Conservation (phyloP, 1,140 invertebrate species). For the Brachionus rotundiformis region DNA sequence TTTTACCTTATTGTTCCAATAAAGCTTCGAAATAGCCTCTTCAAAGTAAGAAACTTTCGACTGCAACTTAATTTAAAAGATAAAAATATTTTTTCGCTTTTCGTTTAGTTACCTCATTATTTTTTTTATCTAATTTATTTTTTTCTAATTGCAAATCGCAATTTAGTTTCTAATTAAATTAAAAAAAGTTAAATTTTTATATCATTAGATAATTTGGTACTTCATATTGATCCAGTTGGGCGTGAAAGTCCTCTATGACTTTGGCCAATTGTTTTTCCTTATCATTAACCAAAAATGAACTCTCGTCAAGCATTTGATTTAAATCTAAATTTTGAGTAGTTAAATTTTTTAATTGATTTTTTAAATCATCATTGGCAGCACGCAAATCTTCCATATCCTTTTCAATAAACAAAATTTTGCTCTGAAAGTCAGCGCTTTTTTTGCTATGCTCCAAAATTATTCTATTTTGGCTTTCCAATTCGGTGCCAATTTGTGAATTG, state of each 20-base stretch:
- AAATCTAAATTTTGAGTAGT: neutral
- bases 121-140: neutral
- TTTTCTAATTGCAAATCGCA: neutral
- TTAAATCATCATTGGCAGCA: neutral
- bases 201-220: too few species aligned
- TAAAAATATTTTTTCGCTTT: neutral
- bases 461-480: neutral
- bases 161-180: neutral
- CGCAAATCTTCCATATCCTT: constrained; percentile 24
- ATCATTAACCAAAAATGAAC: neutral
- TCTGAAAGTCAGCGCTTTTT: neutral
- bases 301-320: constrained; percentile 19
- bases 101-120: neutral
- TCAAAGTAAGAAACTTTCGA: neutral
- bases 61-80: neutral
- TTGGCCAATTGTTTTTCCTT: neutral
- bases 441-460: neutral
- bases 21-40: neutral
- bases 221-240: too few species aligned
- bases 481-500: neutral
- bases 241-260: neutral
- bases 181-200: too few species aligned
- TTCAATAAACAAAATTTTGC: neutral
- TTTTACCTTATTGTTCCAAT: neutral
- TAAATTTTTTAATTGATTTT: neutral